Evolutionary conservation across 2,797 vertebrate species (phyloP), one percentile per base, ranked within the genome.

Genomic region (Pelobates cultripes): DNA sequence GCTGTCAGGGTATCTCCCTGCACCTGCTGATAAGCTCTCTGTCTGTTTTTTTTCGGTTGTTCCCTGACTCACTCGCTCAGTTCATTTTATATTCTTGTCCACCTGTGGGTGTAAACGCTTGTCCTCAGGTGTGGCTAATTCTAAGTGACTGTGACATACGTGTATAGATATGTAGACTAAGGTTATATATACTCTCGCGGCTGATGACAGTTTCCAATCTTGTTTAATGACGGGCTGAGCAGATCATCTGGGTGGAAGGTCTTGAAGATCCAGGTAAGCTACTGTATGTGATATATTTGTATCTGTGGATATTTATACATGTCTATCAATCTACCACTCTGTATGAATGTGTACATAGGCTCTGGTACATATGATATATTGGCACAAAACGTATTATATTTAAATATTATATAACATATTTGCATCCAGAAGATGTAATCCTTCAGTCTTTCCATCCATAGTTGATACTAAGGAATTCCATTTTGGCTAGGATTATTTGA

Each of bases 61-160:
- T 53, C 41, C 0, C 47, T 85, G 89, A 86, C 85, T 88, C 87
- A 64, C 7, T 88, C 87, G 61, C 7, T 17, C 79, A 78, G 67
- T 43, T 76, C 73, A 80, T 75, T 71, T 47, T 70, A 7, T 66
- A n/a, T 76, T 64, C 13, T 83, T 43, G 0, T 79, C 43, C 75
- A 74, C 80, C 70, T 77, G 42, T 28, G 43, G 83, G 82, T 45
- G 70, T 4, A 66, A 14, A 53, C 74, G 63, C 0, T 55, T 81
- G 78, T 60, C 17, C 0, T 15, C 77, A 28, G 86, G 86, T 85
- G 85, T 0, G 80, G 67, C 28, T 80, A 41, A 63, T 1, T 77
- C 0, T 15, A 0, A 64, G 43, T 15, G 77, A 78, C 74, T 55
- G 77, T 85, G 84, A 87, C 43, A 76, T 79, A 53, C 73, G n/a